Evolutionary conservation across 2,888 invertebrate species (phyloP).

Genomic region (Meliscaeva auricollis): DNA sequence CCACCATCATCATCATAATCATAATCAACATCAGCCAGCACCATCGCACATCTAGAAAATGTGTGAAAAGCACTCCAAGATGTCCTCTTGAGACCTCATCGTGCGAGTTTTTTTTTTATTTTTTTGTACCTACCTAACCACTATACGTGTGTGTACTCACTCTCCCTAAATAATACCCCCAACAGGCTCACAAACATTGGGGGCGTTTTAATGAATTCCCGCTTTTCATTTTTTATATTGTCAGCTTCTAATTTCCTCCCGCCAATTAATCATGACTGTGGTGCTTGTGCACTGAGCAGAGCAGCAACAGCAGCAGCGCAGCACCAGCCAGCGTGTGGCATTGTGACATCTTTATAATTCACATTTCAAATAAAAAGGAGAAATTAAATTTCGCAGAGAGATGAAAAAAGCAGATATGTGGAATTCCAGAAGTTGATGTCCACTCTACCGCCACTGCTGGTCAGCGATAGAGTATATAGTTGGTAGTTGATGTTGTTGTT

Average conservation of each 20-base stretch:
- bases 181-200: slow-evolving; percentile 23
- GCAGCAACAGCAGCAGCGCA: neutral
- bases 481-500: neutral
- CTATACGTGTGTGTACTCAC: neutral
- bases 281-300: slow-evolving; percentile 20
- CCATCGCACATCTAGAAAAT: slow-evolving; percentile 57
- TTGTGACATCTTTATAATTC: slow-evolving; percentile 75
- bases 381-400: slow-evolving; percentile 49
- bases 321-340: slow-evolving; percentile 45
- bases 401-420: slow-evolving; percentile 58
- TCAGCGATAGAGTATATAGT: neutral
- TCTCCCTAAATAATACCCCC: slow-evolving; percentile 18
- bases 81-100: slow-evolving; percentile 71
- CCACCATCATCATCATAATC: slow-evolving; percentile 42
- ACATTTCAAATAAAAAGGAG: slow-evolving; percentile 54
- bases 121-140: neutral
- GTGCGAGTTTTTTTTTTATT: slow-evolving; percentile 10
- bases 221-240: slow-evolving; percentile 41
- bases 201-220: slow-evolving; percentile 75
- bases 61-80: slow-evolving; percentile 75
- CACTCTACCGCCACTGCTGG: slow-evolving; percentile 25
- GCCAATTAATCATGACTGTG: slow-evolving; percentile 67
- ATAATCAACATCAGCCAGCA: slow-evolving; percentile 45
- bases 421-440: slow-evolving; percentile 72
- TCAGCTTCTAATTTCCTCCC: slow-evolving; percentile 56